Conservation (phyloP, 1,140 invertebrate species). For the Cydia amplana region DNA sequence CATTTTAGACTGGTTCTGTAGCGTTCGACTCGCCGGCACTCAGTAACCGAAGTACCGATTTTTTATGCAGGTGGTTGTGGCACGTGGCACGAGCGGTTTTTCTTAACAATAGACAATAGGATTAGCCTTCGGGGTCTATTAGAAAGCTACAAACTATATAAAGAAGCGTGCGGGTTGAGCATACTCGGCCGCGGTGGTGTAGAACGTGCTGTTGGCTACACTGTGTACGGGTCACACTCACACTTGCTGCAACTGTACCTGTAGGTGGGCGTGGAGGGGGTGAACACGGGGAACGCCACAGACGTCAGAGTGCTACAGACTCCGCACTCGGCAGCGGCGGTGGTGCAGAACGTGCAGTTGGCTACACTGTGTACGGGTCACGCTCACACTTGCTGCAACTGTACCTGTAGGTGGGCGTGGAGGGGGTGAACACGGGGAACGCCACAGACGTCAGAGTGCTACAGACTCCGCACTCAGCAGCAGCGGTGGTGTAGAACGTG, state of each 20-base stretch:
- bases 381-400: constrained; percentile 85
- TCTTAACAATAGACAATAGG: too few relatives aligned
- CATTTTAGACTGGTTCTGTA: too few relatives aligned
- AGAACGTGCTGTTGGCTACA: constrained; percentile 94
- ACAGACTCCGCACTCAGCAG: constrained; percentile 88
- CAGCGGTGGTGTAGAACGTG: constrained; percentile 89
- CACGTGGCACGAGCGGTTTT: too few relatives aligned
- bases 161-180: constrained; percentile 60
- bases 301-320: constrained; percentile 82
- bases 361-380: constrained; percentile 93
- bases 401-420: constrained; percentile 82
- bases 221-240: constrained; percentile 91
- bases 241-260: constrained; percentile 83
- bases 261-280: constrained; percentile 87
- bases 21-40: too few relatives aligned
- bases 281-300: constrained; percentile 90
- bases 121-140: too few relatives aligned
- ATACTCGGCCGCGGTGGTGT: constrained; percentile 87
- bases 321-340: constrained; percentile 88
- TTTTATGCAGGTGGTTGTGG: too few relatives aligned
- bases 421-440: constrained; percentile 93
- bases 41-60: too few relatives aligned
- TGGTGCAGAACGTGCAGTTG: constrained; percentile 92
- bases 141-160: constrained; percentile 79
- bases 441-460: constrained; percentile 82